Percentiles rank a stretch among this genome's conserved stretches.
Conservation (phyloP, 1,140 invertebrate genomes). For the Subanguina moxae region DNA sequence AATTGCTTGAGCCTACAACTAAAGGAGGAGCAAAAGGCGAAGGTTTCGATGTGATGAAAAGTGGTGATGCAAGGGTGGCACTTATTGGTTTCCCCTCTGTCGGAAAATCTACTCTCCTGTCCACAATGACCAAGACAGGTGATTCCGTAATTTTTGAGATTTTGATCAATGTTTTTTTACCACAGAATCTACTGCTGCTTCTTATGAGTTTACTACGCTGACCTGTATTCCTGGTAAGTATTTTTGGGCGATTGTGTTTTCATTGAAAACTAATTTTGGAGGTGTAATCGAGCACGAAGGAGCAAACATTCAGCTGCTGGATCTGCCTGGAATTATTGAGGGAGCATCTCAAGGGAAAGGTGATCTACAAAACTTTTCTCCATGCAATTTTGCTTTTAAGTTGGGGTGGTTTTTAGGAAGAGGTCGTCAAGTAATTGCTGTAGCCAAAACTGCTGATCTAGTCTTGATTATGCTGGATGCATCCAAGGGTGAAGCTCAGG, state of each 20-base stretch:
- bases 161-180: neutral
- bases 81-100: conserved; percentile 72
- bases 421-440: conserved; percentile 85
- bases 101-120: conserved; percentile 73
- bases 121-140: conserved; percentile 72
- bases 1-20: conserved; percentile 80
- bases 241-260: conserved; percentile 74
- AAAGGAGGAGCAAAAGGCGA: conserved; percentile 94
- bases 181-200: conserved; percentile 77
- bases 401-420: conserved; percentile 65
- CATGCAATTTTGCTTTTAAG: neutral
- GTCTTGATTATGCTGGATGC: conserved; percentile 98
- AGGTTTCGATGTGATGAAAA: conserved; percentile 99
- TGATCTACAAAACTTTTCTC: conserved; percentile 59
- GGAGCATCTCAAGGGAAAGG: conserved; percentile 98
- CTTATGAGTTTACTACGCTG: conserved; percentile 97
- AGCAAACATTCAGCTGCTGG: conserved; percentile 94
- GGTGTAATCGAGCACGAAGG: conserved; percentile 62
- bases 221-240: conserved; percentile 88
- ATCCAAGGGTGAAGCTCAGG: conserved; percentile 68
- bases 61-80: conserved; percentile 95
- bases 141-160: conserved; percentile 16
- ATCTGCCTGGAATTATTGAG: conserved; percentile 99
- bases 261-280: neutral
- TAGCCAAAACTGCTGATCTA: conserved; percentile 92